Evolutionary conservation across 2,888 invertebrate species (phyloP).

Genomic region (Apotomis capreana): DNA sequence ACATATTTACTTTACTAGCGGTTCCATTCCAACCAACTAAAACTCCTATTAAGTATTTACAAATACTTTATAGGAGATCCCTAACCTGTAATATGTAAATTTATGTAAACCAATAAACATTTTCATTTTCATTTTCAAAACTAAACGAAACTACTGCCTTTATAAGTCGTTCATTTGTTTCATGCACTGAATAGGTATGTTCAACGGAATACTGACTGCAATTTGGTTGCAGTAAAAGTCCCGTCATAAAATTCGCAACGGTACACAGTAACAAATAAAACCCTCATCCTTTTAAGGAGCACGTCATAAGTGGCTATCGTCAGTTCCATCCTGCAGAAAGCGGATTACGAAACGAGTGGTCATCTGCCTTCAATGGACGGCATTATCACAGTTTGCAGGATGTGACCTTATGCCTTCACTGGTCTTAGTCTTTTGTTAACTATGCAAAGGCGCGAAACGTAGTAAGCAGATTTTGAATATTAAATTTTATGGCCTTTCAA

Average conservation of each 20-base stretch:
- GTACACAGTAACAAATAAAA: conserved; percentile 70
- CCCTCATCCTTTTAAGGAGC: conserved; percentile 64
- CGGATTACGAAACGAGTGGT: conserved; percentile 74
- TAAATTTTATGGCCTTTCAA: neutral
- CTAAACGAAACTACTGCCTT: no score
- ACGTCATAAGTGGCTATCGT: conserved; percentile 66
- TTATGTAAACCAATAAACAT: no score
- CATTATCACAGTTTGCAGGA: conserved; percentile 31
- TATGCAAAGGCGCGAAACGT: neutral
- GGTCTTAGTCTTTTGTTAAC: conserved; percentile 2
- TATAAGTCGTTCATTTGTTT: no score
- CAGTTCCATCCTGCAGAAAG: conserved; percentile 70
- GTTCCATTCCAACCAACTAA: no score
- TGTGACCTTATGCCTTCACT: conserved; percentile 11
- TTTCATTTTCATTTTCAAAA: no score
- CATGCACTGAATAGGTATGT: no score
- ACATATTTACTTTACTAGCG: no score
- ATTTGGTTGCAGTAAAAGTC: conserved; percentile 58
- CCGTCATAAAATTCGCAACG: conserved; percentile 60
- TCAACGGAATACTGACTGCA: no score
- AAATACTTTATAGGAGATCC: no score
- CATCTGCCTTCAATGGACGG: conserved; percentile 44
- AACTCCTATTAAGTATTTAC: no score
- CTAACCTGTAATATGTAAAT: no score
- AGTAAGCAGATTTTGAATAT: neutral